phyloP scores from a whole-genome alignment of 2,797 vertebrate species.

The Capromys pilorides region DNA sequence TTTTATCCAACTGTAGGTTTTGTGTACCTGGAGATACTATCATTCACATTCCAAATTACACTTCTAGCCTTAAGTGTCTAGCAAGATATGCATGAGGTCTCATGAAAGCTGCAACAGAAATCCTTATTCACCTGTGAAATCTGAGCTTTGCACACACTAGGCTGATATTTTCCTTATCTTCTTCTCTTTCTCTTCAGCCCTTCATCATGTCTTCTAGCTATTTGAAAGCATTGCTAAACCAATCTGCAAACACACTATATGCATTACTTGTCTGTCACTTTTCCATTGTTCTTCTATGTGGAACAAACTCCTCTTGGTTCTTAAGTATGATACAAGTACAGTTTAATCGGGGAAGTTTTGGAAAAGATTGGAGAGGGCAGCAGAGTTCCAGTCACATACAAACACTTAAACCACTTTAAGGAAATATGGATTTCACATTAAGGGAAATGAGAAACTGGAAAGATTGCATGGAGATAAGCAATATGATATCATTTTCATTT shows the following conservation, averaged over 20 bases:
- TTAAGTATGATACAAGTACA: neutral
- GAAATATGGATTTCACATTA: neutral
- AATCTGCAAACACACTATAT: neutral
- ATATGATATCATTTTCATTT: neutral
- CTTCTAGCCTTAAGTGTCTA: neutral
- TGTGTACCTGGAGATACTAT: rapidly evolving
- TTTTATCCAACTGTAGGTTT: neutral
- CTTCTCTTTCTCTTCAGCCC: neutral
- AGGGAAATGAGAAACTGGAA: neutral
- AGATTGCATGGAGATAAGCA: neutral
- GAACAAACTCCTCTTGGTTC: neutral
- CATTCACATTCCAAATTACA: neutral
- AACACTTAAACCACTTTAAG: neutral
- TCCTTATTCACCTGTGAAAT: too few relatives aligned
- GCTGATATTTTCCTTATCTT: neutral
- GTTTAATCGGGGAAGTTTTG: neutral
- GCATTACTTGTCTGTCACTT: neutral
- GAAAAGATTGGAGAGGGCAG: neutral
- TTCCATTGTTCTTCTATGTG: neutral
- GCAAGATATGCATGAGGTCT: neutral
- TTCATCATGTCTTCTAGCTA: neutral
- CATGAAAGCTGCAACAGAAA: neutral
- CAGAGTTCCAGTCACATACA: neutral
- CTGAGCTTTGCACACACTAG: neutral
- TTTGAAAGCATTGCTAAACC: neutral